These are phyloP conservation scores for Salvelinus namaycush DNA, from an alignment of 2,113 vertebrate species.

Conservation along the genomic window DNA sequence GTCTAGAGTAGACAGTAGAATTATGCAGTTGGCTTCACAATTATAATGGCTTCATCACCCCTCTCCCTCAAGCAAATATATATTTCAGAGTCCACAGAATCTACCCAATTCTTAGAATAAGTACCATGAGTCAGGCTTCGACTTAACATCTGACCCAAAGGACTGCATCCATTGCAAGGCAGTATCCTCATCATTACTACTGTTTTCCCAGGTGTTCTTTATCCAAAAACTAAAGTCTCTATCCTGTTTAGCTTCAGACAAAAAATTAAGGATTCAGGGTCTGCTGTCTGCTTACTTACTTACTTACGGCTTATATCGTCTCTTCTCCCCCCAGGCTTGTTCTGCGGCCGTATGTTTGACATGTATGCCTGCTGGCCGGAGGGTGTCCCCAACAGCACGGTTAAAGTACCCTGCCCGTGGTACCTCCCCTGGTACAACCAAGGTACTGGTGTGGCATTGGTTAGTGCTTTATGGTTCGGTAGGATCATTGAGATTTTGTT, in stretches of 20 bases:
- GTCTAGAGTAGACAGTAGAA: too few relatives aligned
- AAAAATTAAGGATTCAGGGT: too few relatives aligned
- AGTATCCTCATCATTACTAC: too few relatives aligned
- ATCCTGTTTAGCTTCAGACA: too few relatives aligned
- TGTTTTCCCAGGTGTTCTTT: too few relatives aligned
- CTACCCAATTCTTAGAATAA: not conserved
- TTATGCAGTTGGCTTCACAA: too few relatives aligned
- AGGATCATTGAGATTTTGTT: not conserved
- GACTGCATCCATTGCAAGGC: too few relatives aligned
- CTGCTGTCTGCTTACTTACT: too few relatives aligned
- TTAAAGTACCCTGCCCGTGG: constrained; percentile 78
- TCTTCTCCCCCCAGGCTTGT: constrained; percentile 54
- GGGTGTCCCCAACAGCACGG: constrained; percentile 73
- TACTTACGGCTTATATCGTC: not conserved
- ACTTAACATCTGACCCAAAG: too few relatives aligned
- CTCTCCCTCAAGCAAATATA: too few relatives aligned
- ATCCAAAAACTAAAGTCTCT: too few relatives aligned
- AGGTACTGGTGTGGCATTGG: constrained; percentile 54
- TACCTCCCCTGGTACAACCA: constrained; percentile 81
- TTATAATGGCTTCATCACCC: too few relatives aligned
- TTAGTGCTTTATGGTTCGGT: not conserved
- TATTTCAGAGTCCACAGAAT: not conserved
- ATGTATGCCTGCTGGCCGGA: constrained; percentile 82
- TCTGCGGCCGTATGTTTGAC: constrained; percentile 81
- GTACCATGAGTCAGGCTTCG: not conserved